Percentiles rank a stretch among this genome's conserved stretches.
These are phyloP conservation scores for Chalcosyrphus nemorum DNA, from an alignment of 2,888 invertebrate genomes.

Conservation along the genomic window DNA sequence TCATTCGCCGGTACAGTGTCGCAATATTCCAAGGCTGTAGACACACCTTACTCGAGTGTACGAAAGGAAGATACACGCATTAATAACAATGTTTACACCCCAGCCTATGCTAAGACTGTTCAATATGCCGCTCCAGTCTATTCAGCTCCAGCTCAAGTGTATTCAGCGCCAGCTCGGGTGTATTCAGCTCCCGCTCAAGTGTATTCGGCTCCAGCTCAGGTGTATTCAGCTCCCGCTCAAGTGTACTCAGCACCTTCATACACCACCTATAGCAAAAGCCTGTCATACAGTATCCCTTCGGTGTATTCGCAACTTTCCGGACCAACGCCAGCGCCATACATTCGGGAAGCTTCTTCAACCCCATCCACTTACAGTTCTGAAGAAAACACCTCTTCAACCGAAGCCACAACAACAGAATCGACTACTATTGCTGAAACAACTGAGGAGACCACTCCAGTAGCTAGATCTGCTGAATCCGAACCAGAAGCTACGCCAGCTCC, in stretches of 20 bases:
- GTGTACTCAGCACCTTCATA: constrained; percentile 38
- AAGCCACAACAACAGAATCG: constrained; percentile 41
- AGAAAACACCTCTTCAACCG: constrained; percentile 29
- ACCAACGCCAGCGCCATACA: constrained; percentile 19
- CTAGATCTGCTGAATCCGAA: constrained; percentile 9
- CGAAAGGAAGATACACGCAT: constrained; percentile 84
- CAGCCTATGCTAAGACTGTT: constrained; percentile 80
- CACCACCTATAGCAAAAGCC: constrained; percentile 10
- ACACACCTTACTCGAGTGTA: constrained; percentile 84
- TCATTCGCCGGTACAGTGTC: constrained; percentile 84
- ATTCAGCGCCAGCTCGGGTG: constrained; percentile 54
- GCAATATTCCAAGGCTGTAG: constrained; percentile 84
- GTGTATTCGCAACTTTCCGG: constrained; percentile 17
- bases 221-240: constrained; percentile 67
- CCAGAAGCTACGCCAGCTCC: constrained; percentile 10
- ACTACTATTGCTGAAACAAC: background rate
- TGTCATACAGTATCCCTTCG: constrained; percentile 18
- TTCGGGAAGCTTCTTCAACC: constrained; percentile 9
- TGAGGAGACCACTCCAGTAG: constrained; percentile 22
- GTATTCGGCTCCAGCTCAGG: constrained; percentile 69
- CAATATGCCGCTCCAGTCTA: constrained; percentile 78
- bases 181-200: constrained; percentile 72
- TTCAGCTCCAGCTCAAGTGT: constrained; percentile 73
- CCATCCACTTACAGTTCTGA: background rate
- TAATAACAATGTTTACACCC: constrained; percentile 84